phyloP scores from a whole-genome alignment of 2,113 vertebrate genomes.

The Formicarius rufipectus region DNA sequence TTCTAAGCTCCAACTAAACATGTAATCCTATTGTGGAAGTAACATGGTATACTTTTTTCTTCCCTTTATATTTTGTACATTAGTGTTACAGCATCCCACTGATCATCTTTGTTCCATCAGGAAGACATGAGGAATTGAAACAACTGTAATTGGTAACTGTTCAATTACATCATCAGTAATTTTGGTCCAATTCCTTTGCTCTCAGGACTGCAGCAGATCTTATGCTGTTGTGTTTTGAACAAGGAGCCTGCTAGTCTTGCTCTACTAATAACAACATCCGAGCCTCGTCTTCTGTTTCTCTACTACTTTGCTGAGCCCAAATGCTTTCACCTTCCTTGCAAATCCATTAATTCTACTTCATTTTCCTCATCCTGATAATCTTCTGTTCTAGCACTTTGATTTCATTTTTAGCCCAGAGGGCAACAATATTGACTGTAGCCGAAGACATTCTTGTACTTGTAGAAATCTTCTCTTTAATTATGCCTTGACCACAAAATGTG shows the following conservation, averaged over 20 bases:
- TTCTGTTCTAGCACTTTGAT: neutral
- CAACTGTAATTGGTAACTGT: neutral
- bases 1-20: too few relatives aligned
- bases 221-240: neutral
- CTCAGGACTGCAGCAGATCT: neutral
- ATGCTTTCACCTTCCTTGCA: neutral
- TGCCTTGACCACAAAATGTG: neutral
- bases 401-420: neutral
- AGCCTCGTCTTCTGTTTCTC: neutral
- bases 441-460: neutral
- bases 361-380: neutral
- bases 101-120: neutral
- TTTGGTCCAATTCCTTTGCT: neutral
- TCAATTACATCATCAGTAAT: neutral
- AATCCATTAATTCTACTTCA: conserved; percentile 25
- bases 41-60: too few relatives aligned
- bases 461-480: conserved; percentile 8
- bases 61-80: neutral
- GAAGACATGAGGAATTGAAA: neutral
- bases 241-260: neutral
- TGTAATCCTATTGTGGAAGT: too few relatives aligned
- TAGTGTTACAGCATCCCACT: neutral
- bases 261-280: neutral
- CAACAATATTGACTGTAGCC: neutral
- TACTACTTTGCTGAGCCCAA: neutral